Evolutionary conservation across 2,113 vertebrate species (phyloP).

Genomic region (Tupaia tana): DNA sequence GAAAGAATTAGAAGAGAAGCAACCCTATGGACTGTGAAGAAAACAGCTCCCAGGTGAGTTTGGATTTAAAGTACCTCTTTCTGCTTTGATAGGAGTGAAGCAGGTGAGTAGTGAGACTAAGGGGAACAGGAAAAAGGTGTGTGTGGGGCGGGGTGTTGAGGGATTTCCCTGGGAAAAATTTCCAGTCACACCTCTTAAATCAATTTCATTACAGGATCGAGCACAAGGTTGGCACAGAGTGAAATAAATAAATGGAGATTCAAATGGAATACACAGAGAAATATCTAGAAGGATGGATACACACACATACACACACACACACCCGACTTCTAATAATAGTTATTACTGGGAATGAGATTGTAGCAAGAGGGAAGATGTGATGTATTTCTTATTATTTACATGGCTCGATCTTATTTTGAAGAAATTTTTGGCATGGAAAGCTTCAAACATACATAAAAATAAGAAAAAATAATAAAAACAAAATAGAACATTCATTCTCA

Average conservation of each 20-base stretch:
- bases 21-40: background rate
- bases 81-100: background rate
- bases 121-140: background rate
- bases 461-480: background rate
- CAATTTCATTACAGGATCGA: constrained; percentile 28
- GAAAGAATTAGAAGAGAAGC: background rate
- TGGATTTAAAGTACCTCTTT: background rate
- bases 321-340: background rate
- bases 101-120: background rate
- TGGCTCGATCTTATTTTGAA: constrained; percentile 28
- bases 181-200: background rate
- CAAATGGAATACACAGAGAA: constrained; percentile 31
- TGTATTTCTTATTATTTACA: constrained; percentile 4
- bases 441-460: constrained; percentile 22
- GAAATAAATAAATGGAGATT: background rate
- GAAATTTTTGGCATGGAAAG: background rate
- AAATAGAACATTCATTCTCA: background rate
- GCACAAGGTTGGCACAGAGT: background rate
- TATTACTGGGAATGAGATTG: constrained; percentile 12
- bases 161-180: constrained; percentile 43
- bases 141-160: background rate
- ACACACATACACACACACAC: background rate
- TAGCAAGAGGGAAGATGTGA: background rate
- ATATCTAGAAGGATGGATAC: background rate
- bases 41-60: background rate